Evolutionary conservation across 2,113 vertebrate genomes (phyloP).

Genomic region (Amphilophus citrinellus): DNA sequence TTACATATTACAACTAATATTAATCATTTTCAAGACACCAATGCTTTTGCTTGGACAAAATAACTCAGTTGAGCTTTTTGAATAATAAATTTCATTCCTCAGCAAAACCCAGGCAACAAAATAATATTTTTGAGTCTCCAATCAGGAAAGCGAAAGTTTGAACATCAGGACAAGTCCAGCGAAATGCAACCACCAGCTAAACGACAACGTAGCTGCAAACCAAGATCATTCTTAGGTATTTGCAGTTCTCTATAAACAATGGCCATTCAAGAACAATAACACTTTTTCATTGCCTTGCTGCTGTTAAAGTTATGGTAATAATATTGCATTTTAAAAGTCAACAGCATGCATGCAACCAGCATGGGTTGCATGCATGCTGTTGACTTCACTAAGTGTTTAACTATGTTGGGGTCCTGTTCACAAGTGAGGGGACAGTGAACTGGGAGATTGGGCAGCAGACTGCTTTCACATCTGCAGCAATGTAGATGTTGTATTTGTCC

Average conservation of each 20-base stretch:
- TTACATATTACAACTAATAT: neutral
- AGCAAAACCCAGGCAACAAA: neutral
- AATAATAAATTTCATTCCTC: neutral
- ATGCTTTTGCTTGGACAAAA: neutral
- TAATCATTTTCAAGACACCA: neutral
- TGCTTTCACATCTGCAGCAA: too few relatives aligned
- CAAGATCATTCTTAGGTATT: neutral
- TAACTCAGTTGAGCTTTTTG: neutral
- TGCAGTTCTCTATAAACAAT: neutral
- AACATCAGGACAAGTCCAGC: neutral
- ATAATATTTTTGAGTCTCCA: neutral
- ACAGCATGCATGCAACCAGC: too few relatives aligned
- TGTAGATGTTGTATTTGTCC: too few relatives aligned
- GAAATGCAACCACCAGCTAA: neutral
- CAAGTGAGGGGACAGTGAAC: too few relatives aligned
- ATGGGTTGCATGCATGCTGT: too few relatives aligned
- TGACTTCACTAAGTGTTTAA: too few relatives aligned
- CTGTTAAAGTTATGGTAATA: neutral
- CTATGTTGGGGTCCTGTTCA: too few relatives aligned
- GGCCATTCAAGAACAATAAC: neutral
- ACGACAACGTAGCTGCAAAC: neutral
- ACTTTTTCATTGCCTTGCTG: neutral
- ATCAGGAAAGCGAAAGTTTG: slow-evolving; percentile 24
- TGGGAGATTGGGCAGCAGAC: too few relatives aligned
- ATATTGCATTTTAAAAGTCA: neutral